Percentiles rank a stretch among this genome's conserved stretches.
phyloP scores from a whole-genome alignment of 2,797 vertebrate genomes.

The Cottoperca gobio region DNA sequence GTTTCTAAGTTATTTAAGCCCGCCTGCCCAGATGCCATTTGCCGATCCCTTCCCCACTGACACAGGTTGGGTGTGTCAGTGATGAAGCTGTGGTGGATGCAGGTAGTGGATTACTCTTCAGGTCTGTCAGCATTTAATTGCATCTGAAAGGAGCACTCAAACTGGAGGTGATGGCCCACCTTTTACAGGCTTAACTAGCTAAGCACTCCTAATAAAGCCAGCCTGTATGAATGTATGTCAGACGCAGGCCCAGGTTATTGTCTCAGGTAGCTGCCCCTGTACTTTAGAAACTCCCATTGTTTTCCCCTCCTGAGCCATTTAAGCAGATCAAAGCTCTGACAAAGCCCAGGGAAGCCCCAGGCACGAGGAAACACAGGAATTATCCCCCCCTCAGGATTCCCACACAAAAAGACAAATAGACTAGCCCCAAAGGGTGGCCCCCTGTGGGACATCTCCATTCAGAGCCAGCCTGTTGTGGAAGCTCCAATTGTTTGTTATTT shows the following conservation, averaged over 20 bases:
- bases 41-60: not conserved
- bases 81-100: slow-evolving; percentile 33
- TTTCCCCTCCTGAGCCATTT: slow-evolving; percentile 79
- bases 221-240: slow-evolving; percentile 75
- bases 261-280: slow-evolving; percentile 85
- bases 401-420: slow-evolving; percentile 81
- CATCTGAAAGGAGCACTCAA: slow-evolving; percentile 74
- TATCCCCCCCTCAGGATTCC: slow-evolving; percentile 71
- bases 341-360: slow-evolving; percentile 82
- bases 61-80: slow-evolving; percentile 49
- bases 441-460: slow-evolving; percentile 76
- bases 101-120: slow-evolving; percentile 70
- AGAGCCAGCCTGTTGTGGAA: slow-evolving; percentile 64
- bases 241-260: slow-evolving; percentile 74
- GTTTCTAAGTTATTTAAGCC: not conserved
- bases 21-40: not conserved
- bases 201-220: slow-evolving; percentile 77
- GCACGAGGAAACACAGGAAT: slow-evolving; percentile 78
- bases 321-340: slow-evolving; percentile 84
- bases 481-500: slow-evolving; percentile 63
- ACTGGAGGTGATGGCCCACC: slow-evolving; percentile 73
- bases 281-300: slow-evolving; percentile 78
- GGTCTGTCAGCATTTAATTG: slow-evolving; percentile 74
- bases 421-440: slow-evolving; percentile 69
- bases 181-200: slow-evolving; percentile 81